Evolutionary conservation across 2,888 invertebrate species (phyloP), one percentile per base, ranked within the genome.

Genomic region (Ophion obscuratus): DNA sequence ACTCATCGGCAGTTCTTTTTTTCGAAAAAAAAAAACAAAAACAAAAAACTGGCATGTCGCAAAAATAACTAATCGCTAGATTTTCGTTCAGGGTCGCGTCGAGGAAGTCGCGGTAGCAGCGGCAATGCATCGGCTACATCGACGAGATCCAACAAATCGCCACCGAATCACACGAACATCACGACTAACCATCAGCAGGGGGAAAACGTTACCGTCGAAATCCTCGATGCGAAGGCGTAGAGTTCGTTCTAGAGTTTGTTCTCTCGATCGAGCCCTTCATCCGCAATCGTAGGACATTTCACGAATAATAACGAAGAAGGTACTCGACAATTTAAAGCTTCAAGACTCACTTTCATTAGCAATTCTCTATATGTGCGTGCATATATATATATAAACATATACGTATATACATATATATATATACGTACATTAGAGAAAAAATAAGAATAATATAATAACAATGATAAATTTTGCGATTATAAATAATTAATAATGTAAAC

Each of bases 51-150:
- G 64, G 7, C 62, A 40, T 14, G 59, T 59, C 57, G 79, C n/a
- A 17, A 61, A 89, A 90, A 90, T 90, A 92, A 93, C 92, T 91
- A 90, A 91, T 92, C 89, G 88, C 87, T 93, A 94, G 94, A 94
- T 89, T 94, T 94, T 91, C 94, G 95, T 93, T 92, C 95, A 94
- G 95, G 95, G 90, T 95, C 95, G 89, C 95, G 97, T 87, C 96
- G 97, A 86, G 97, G 97, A 86, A 97, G 97, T 86, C 96, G 96
- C 92, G 96, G 96, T 73, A 97, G 97, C 94, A 94, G 93, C 89
- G 97, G 97, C 92, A 97, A 96, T 90, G 96, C 97, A 81, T 97
- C 97, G n/a, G 97, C 96, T 75, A 95, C 96, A 31, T 97, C 97
- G 81, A 87, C 85, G 17, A 83, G 87, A 80, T 83, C 85, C 27